Base-by-base conservation (phyloP, 2,113 vertebrate genomes). In the Tinamus guttatus region DNA sequence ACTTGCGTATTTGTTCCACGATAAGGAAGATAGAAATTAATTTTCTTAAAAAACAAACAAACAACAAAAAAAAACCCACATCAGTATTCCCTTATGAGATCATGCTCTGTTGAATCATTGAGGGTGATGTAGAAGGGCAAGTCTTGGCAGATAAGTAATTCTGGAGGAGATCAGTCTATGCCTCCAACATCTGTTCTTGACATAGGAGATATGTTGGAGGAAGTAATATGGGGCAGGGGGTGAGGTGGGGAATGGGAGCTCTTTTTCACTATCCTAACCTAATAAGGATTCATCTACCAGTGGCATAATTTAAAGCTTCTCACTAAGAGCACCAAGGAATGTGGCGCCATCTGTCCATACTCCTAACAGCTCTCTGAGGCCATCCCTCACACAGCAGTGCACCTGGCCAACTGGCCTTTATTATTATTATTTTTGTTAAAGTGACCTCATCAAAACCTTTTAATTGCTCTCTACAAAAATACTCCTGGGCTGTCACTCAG, bases 261-360 rank as follows among this genome's bases (percentile, higher is more conserved):
- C 69, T 84, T 13, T 90, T 90, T 90, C 77, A 65, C 70, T 78
- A 12, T 20, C 16, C n/a, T 54, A 70, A 94, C 78, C 80, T 90
- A 88, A 88, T 86, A 84, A 91, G 85, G 77, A 81, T 60, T 34
- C 71, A 86, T 84, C 82, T 93, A 82, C 12, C 47, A 84, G 47
- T 12, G 60, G 60, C 30, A 62, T 68, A 93, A 96, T 68, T 94
- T 83, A 93, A 51, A 93, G 58, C 36, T 71, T 70, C 58, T 71
- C 76, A 47, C 25, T 36, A 71, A 71, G 45, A 94, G 58, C 87
- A 95, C 47, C 65, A 81, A 76, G 65, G 77, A 93, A 30, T 58
- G 22, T 3, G 3, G 56, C 62, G 38, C 90, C 87, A 86, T 86
- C 92, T 95, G 88, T 52, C 82, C 90, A 65, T 34, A 5, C 27